Conservation (phyloP, 2,797 vertebrate species). For the Hypotaenidia philippensis region DNA sequence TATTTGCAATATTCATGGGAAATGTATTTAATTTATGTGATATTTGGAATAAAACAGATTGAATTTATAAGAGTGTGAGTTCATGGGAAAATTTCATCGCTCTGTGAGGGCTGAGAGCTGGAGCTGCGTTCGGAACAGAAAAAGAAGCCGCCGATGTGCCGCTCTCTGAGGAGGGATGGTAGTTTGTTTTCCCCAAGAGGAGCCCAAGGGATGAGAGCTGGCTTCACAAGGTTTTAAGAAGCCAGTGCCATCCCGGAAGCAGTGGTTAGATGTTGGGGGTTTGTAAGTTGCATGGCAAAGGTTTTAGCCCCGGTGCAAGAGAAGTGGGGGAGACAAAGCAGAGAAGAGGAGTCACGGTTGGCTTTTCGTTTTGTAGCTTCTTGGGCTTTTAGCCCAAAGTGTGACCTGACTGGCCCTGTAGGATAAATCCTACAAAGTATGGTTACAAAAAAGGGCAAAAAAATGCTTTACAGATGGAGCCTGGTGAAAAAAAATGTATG, state of each 20-base stretch:
- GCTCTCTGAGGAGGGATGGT: background rate
- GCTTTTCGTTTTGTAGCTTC: background rate
- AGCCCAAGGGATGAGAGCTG: background rate
- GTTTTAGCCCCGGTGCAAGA: accelerated
- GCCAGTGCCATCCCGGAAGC: background rate
- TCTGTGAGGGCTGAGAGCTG: background rate
- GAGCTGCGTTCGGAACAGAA: background rate
- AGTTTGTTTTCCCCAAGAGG: background rate
- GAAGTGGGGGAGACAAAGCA: background rate
- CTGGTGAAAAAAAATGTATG: background rate
- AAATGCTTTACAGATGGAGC: background rate
- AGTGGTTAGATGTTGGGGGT: background rate
- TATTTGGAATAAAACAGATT: constrained; percentile 75
- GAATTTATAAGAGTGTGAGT: constrained; percentile 58
- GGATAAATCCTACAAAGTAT: background rate
- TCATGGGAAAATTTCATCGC: background rate
- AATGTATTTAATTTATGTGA: constrained; percentile 78
- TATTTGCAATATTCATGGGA: constrained; percentile 76
- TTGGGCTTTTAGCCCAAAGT: background rate
- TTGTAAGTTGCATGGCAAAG: background rate
- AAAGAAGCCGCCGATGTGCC: background rate
- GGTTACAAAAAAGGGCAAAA: background rate
- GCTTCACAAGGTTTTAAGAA: background rate
- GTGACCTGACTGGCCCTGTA: accelerated
- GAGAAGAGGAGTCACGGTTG: background rate